Evolutionary conservation across 2,888 invertebrate genomes (phyloP).

Genomic region (Mythimna pallens): DNA sequence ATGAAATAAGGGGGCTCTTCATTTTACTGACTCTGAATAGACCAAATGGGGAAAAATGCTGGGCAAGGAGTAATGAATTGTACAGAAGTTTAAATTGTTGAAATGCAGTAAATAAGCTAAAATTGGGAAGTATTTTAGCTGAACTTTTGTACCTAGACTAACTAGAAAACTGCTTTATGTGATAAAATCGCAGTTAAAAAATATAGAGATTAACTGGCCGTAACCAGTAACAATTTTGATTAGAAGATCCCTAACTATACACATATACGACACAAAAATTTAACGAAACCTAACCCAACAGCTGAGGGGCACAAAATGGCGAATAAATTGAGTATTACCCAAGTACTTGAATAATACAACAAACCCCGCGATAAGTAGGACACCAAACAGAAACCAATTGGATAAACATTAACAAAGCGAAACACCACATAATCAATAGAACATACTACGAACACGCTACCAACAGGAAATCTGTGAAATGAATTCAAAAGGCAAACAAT

Average conservation of each 20-base stretch:
- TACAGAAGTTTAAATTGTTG: not conserved
- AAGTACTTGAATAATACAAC: constrained; percentile 1
- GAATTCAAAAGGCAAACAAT: constrained; percentile 59
- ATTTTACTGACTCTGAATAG: not conserved
- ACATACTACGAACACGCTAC: constrained; percentile 54
- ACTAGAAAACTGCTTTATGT: not conserved
- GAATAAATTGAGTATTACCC: not conserved
- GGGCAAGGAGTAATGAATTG: not conserved
- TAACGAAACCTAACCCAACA: not conserved
- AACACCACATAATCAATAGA: constrained; percentile 50
- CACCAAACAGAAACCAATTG: constrained; percentile 42
- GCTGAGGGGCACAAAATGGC: not conserved
- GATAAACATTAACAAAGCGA: constrained; percentile 53
- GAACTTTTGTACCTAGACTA: too few relatives aligned
- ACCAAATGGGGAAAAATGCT: not conserved
- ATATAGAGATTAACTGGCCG: not conserved
- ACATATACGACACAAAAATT: not conserved
- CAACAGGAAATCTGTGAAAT: constrained; percentile 48
- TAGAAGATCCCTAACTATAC: not conserved
- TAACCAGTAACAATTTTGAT: not conserved
- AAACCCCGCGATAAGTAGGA: constrained; percentile 21
- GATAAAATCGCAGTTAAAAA: not conserved
- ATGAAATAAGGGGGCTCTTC: not conserved
- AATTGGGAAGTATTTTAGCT: not conserved
- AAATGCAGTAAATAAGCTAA: not conserved